These are phyloP conservation scores for Lampris megalopsis DNA, from an alignment of 2,113 vertebrate genomes.

Conservation along the genomic window DNA sequence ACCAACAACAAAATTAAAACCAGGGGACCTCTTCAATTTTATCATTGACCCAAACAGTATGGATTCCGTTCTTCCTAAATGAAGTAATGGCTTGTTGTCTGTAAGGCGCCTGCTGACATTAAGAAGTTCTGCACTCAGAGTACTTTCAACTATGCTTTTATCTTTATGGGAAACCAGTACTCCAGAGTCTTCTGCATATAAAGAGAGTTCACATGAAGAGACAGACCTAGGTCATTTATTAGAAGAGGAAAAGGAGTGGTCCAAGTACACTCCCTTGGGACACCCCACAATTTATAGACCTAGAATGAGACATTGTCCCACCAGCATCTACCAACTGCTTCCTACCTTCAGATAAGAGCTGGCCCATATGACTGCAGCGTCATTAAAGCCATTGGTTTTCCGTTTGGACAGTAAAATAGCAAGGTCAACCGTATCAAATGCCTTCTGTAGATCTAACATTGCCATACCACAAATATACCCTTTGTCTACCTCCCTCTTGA, in stretches of 20 bases:
- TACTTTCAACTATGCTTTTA: background rate
- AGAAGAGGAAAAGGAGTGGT: no score
- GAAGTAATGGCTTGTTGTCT: background rate
- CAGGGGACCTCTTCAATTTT: background rate
- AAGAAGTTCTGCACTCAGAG: background rate
- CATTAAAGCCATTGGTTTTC: background rate
- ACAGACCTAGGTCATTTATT: no score
- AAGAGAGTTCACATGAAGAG: background rate
- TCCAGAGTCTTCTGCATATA: background rate
- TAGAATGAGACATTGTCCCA: background rate
- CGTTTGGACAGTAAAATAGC: background rate
- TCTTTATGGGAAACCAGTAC: background rate
- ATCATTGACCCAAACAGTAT: background rate
- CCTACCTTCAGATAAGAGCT: background rate
- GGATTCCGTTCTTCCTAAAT: background rate
- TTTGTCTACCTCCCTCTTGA: background rate
- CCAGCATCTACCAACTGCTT: conserved; percentile 1
- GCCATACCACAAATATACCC: background rate
- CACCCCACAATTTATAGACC: background rate
- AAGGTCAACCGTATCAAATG: background rate
- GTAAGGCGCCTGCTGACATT: background rate
- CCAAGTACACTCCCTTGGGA: no score
- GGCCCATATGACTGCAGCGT: background rate
- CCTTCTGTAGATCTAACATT: background rate
- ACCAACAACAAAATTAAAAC: background rate